Conservation (phyloP, 1,140 invertebrate genomes). For the Drosophila varians region DNA sequence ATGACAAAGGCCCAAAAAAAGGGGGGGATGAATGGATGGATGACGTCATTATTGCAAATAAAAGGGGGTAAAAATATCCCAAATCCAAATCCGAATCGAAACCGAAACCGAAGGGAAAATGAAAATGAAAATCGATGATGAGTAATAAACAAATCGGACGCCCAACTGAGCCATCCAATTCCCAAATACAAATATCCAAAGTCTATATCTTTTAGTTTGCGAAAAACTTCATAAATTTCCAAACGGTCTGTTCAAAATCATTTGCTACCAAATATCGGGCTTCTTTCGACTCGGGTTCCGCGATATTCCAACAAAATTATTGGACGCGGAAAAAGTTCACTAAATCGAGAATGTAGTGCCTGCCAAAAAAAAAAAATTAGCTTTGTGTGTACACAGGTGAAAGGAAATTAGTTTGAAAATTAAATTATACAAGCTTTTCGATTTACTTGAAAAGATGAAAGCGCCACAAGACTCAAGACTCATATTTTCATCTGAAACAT, state of each 20-base stretch:
- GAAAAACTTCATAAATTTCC: slow-evolving; percentile 41
- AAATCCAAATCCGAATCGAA: slow-evolving; percentile 9
- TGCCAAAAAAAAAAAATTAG: not conserved
- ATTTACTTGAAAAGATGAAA: not conserved
- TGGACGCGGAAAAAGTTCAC: too few species aligned
- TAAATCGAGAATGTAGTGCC: slow-evolving; percentile 27
- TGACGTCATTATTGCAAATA: slow-evolving; percentile 32
- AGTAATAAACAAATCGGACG: slow-evolving; percentile 43
- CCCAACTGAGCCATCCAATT: slow-evolving; percentile 17
- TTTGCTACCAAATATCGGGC: slow-evolving; percentile 57
- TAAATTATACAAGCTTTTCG: not conserved
- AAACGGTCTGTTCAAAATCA: slow-evolving; percentile 65
- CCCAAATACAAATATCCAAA: not conserved
- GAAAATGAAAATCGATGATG: slow-evolving; percentile 21
- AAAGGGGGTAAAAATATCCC: slow-evolving; percentile 4
- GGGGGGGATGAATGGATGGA: slow-evolving; percentile 7
- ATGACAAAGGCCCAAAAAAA: slow-evolving; percentile 17
- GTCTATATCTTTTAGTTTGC: not conserved
- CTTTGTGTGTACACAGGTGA: not conserved
- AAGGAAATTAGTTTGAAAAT: slow-evolving; percentile 2
- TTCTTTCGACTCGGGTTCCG: slow-evolving; percentile 9
- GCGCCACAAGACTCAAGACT: not conserved
- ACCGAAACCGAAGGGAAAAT: slow-evolving; percentile 8
- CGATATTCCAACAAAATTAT: slow-evolving; percentile 22
- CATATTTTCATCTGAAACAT: not conserved